Percentiles rank a stretch among this genome's conserved stretches.
Evolutionary conservation across 2,113 vertebrate genomes (phyloP).

Genomic region (Stercorarius parasiticus): DNA sequence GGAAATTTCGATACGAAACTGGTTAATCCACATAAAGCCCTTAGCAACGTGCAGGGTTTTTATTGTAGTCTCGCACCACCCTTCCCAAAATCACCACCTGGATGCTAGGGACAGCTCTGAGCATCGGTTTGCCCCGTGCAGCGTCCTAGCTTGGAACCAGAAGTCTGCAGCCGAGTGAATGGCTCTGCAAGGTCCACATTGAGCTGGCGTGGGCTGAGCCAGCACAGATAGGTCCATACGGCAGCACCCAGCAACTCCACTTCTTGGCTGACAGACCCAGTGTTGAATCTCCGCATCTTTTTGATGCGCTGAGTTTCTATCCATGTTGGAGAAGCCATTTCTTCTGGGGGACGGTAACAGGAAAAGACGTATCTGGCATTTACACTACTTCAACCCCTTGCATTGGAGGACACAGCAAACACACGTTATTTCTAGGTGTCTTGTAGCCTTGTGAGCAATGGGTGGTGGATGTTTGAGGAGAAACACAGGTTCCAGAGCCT

Average conservation of each 20-base stretch:
- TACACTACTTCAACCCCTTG: not conserved
- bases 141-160: fast-evolving
- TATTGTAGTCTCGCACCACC: not conserved
- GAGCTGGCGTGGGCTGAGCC: not conserved
- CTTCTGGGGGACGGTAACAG: not conserved
- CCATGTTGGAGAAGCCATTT: not conserved
- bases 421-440: not conserved
- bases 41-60: not conserved
- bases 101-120: not conserved
- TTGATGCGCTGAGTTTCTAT: not conserved
- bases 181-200: not conserved
- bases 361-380: not conserved
- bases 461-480: not conserved
- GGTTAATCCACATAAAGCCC: not conserved
- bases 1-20: not conserved
- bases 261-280: not conserved
- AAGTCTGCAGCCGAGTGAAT: not conserved
- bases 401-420: not conserved
- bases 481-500: not conserved
- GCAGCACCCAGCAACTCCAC: not conserved
- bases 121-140: not conserved
- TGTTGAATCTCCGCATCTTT: not conserved
- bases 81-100: not conserved
- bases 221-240: not conserved
- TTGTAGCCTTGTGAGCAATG: not conserved